A percentile compares a stretch with the other conserved stretches of the same genome.
phyloP scores from a whole-genome alignment of 2,113 vertebrate species.

The Phyllostomus discolor region DNA sequence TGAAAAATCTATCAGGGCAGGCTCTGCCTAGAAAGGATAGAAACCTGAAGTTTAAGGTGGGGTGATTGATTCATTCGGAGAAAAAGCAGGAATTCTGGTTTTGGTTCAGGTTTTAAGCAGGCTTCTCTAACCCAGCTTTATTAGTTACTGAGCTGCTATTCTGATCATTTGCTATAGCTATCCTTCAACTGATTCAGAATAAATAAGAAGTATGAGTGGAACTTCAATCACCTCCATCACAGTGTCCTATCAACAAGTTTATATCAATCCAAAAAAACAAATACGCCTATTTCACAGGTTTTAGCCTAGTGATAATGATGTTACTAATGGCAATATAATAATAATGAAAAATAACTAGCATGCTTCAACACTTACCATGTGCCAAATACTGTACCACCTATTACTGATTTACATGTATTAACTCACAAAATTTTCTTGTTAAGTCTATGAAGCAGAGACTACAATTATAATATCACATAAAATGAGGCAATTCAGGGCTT shows the following conservation, averaged over 20 bases:
- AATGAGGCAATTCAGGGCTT: not conserved
- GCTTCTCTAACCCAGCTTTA: not conserved
- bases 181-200: not conserved
- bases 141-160: not conserved
- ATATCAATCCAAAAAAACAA: not conserved
- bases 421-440: not conserved
- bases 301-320: not conserved
- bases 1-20: not conserved
- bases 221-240: not conserved
- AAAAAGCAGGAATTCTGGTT: not conserved
- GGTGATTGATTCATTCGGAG: not conserved
- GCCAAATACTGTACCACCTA: not conserved
- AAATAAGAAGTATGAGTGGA: not conserved
- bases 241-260: not conserved
- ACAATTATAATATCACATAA: not conserved
- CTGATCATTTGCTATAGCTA: not conserved
- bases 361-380: not conserved
- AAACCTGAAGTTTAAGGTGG: not conserved
- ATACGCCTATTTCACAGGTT: not conserved
- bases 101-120: not conserved
- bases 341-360: not conserved
- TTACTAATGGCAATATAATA: not conserved
- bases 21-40: not conserved
- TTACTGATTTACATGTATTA: not conserved
- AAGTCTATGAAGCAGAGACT: not conserved